A percentile compares a stretch with the other conserved stretches of the same genome.
Evolutionary conservation across 2,797 vertebrate genomes (phyloP).

Genomic region (Catharus ustulatus): DNA sequence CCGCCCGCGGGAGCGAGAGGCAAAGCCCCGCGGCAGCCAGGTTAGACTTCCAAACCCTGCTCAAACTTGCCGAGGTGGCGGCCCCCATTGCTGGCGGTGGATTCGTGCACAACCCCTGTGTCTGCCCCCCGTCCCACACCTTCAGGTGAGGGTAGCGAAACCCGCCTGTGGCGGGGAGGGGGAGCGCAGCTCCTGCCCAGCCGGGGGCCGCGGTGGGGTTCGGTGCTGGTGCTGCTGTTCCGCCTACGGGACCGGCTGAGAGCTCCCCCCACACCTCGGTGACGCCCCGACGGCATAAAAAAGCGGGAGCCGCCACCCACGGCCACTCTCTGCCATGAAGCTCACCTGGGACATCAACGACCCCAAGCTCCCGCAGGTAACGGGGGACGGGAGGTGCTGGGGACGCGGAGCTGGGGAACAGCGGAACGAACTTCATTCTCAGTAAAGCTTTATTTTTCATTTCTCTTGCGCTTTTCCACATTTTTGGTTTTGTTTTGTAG

Average conservation of each 20-base stretch:
- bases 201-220: fast-evolving
- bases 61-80: too few relatives aligned
- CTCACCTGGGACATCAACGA: slow-evolving; percentile 97
- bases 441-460: fast-evolving
- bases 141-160: neutral
- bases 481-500: too few relatives aligned
- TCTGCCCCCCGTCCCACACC: fast-evolving
- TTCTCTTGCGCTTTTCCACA: fast-evolving
- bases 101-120: neutral
- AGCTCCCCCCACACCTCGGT: neutral
- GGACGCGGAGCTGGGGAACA: fast-evolving
- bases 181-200: neutral
- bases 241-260: neutral
- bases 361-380: slow-evolving; percentile 94
- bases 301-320: slow-evolving; percentile 55
- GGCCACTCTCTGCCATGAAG: slow-evolving; percentile 83
- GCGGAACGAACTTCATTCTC: fast-evolving
- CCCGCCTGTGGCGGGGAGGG: fast-evolving
- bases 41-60: neutral
- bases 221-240: neutral
- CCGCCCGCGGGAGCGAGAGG: fast-evolving
- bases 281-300: neutral
- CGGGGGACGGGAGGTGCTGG: fast-evolving
- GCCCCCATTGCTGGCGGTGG: fast-evolving
- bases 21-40: neutral